Evolutionary conservation across 2,113 vertebrate species (phyloP), one percentile per base, ranked within the genome.

Genomic region (Pyxicephalus adspersus): DNA sequence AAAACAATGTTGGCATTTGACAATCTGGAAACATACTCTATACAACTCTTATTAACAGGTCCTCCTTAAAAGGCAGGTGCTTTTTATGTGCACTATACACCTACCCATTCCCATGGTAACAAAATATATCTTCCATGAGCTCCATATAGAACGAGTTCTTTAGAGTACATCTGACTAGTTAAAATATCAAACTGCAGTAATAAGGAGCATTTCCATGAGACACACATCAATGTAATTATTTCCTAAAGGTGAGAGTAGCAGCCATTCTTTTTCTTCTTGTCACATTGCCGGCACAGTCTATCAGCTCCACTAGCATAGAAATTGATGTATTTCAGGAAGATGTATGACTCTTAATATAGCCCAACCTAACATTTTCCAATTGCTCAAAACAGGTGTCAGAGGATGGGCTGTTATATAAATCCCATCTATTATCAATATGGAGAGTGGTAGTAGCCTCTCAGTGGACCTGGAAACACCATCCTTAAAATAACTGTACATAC

Each of bases 331-430:
- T 58, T 34, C 70, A 58, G 28, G 70, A 73, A 73, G 67, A 73
- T 55, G 25, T 73, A 57, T 29, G 70, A 22, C 19, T 4, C 70
- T 73, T 57, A 57, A 58, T 73, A 58, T 73, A 73, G 70, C 52
- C 28, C 70, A 58, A 8, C 52, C 70, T 73, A 34, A 34, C 70
- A 57, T 57, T 73, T 73, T 34, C 54, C 28, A 22, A 57, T 73
- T 58, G 70, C 70, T 57, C 57, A 57, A 73, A 73, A 71, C 52
- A 71, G 67, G 67, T 54, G 50, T 71, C 67, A 71, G 22, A 71
- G 67, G 70, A 73, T 73, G 51, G 52, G 16, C 70, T 34, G 6
- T 20, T 20, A 57, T 58, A 73, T 73, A 58, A 73, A 73, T 73
- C 26, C 70, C 55, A 73, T 73, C 70, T 29, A 73, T 73, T 73